These are phyloP conservation scores for Phengaris arion DNA, from an alignment of 2,888 invertebrate genomes.

Conservation along the genomic window DNA sequence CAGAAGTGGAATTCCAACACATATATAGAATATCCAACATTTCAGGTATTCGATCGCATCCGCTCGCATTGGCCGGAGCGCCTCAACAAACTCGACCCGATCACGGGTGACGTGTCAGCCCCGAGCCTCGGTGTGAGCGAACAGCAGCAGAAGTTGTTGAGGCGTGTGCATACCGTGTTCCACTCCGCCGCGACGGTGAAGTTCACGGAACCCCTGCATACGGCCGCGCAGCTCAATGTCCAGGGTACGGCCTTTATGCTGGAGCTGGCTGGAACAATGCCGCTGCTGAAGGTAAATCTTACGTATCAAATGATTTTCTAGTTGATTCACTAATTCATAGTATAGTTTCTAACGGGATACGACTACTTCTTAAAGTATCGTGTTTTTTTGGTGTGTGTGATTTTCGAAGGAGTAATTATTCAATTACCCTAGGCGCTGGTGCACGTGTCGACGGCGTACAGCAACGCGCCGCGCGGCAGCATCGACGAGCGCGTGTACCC, in stretches of 20 bases:
- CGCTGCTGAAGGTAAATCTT: slow-evolving; percentile 81
- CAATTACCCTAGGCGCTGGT: slow-evolving; percentile 81
- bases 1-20: too few relatives aligned
- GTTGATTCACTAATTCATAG: too few relatives aligned
- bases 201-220: slow-evolving; percentile 94
- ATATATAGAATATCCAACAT: too few relatives aligned
- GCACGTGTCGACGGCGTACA: slow-evolving; percentile 97
- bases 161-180: slow-evolving; percentile 90
- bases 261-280: slow-evolving; percentile 90
- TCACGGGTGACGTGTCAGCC: slow-evolving; percentile 87
- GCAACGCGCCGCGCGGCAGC: slow-evolving; percentile 91
- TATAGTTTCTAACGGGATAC: too few relatives aligned
- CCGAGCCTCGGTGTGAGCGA: slow-evolving; percentile 84
- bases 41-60: slow-evolving; percentile 83
- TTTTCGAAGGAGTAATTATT: too few relatives aligned
- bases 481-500: slow-evolving; percentile 93
- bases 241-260: slow-evolving; percentile 91
- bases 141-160: slow-evolving; percentile 81
- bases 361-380: too few relatives aligned
- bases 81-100: slow-evolving; percentile 83
- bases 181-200: slow-evolving; percentile 98
- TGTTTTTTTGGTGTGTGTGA: too few relatives aligned
- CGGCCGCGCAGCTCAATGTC: slow-evolving; percentile 93
- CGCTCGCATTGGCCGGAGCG: slow-evolving; percentile 81
- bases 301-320: too few relatives aligned